Conservation (phyloP, 2,797 vertebrate species). For the Intellagama lesueurii region DNA sequence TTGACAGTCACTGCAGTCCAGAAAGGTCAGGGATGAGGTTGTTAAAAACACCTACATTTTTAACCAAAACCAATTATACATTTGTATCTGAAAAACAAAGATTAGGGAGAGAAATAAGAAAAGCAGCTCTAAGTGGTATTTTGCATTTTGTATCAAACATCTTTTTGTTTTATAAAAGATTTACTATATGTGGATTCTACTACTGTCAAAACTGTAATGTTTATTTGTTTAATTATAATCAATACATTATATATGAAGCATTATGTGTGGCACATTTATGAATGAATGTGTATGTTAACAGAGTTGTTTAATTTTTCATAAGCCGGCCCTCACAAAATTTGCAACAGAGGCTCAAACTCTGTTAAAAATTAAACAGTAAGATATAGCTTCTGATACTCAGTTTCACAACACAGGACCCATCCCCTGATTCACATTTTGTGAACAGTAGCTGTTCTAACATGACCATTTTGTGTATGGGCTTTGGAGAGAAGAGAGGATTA, state of each 20-base stretch:
- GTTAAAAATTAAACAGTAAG: neutral
- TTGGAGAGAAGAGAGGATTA: no score
- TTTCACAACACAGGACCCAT: neutral
- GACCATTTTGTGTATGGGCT: neutral
- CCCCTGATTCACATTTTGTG: neutral
- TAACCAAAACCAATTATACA: neutral
- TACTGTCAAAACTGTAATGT: neutral
- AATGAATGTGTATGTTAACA: neutral
- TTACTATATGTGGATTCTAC: neutral
- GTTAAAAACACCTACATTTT: no score
- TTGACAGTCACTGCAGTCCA: no score
- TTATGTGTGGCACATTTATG: slow-evolving; percentile 15
- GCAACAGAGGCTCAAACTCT: neutral
- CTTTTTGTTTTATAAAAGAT: slow-evolving; percentile 24
- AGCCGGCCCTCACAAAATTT: neutral
- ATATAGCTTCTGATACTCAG: neutral
- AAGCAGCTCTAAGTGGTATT: neutral
- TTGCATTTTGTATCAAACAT: neutral
- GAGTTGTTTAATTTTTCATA: slow-evolving; percentile 10
- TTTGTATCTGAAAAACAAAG: neutral
- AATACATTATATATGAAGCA: slow-evolving; percentile 26
- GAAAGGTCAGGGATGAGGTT: neutral
- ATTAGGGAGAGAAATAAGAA: neutral
- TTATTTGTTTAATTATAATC: slow-evolving; percentile 35
- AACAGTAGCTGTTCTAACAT: neutral